phyloP scores from a whole-genome alignment of 2,797 vertebrate genomes.

The Xiphophorus birchmanni region DNA sequence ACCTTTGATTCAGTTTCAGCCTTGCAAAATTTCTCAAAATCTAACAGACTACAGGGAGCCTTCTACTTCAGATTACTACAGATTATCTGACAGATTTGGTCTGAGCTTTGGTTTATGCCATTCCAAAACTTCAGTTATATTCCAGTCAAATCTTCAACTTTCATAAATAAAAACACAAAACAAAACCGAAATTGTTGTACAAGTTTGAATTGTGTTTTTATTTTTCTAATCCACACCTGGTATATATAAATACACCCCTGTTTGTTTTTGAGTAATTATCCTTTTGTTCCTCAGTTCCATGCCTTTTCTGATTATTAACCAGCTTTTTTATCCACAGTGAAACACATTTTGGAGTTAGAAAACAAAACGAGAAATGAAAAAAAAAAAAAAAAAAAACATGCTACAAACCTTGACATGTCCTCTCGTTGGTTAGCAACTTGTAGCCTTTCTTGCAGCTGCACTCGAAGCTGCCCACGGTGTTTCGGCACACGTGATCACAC shows the following conservation, averaged over 20 bases:
- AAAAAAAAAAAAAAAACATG: not conserved
- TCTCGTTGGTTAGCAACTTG: conserved; percentile 96
- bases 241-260: not conserved
- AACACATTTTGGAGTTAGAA: not conserved
- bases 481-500: conserved; percentile 96
- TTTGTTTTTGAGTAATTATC: not conserved
- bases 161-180: not conserved
- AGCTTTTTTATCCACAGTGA: no score
- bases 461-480: conserved; percentile 97
- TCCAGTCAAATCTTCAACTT: no score
- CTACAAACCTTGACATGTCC: conserved; percentile 91
- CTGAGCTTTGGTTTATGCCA: not conserved
- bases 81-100: not conserved
- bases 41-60: not conserved
- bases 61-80: not conserved
- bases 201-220: not conserved
- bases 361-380: not conserved
- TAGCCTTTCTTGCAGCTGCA: conserved; percentile 99
- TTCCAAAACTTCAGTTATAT: not conserved
- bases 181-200: not conserved
- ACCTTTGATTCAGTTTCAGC: not conserved
- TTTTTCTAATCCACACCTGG: not conserved
- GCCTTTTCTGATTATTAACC: not conserved
- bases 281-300: not conserved
- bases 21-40: not conserved